Conservation (phyloP, 2,113 vertebrate genomes). For the Eublepharis macularius region DNA sequence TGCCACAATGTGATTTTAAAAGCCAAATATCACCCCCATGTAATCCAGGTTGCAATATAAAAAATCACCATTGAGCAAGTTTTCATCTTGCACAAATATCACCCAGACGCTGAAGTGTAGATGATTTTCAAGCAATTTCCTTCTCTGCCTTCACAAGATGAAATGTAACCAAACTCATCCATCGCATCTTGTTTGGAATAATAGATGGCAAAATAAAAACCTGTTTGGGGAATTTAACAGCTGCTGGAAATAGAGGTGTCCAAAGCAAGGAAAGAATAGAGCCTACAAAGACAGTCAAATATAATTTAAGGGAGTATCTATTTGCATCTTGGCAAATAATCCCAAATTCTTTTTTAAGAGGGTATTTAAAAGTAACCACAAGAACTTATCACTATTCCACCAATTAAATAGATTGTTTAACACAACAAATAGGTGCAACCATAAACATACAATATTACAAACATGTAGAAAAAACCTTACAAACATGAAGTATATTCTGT, state of each 20-base stretch:
- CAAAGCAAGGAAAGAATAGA: slow-evolving; percentile 53
- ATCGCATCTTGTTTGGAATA: slow-evolving; percentile 58
- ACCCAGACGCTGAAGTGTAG: slow-evolving; percentile 44
- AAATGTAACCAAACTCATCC: slow-evolving; percentile 57
- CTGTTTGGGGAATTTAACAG: slow-evolving; percentile 46
- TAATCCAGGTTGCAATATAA: slow-evolving; percentile 57
- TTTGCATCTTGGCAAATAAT: slow-evolving; percentile 72
- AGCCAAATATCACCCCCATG: slow-evolving; percentile 43
- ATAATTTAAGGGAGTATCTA: slow-evolving; percentile 57
- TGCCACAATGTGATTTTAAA: slow-evolving; percentile 49
- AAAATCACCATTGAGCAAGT: slow-evolving; percentile 47
- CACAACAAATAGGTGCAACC: no score
- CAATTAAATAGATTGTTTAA: background rate
- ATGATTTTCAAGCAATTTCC: slow-evolving; percentile 43
- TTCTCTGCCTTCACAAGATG: slow-evolving; percentile 29
- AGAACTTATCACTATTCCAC: background rate
- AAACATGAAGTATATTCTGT: no score
- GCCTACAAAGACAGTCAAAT: slow-evolving; percentile 59
- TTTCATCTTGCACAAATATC: slow-evolving; percentile 53
- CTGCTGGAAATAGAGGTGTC: slow-evolving; percentile 48
- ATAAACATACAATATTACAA: background rate
- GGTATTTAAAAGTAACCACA: background rate
- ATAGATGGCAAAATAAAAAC: slow-evolving; percentile 40
- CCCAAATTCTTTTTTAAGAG: slow-evolving; percentile 47
- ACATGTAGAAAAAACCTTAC: no score